Evolutionary conservation across 2,888 invertebrate species (phyloP).

Genomic region (Syritta pipiens): DNA sequence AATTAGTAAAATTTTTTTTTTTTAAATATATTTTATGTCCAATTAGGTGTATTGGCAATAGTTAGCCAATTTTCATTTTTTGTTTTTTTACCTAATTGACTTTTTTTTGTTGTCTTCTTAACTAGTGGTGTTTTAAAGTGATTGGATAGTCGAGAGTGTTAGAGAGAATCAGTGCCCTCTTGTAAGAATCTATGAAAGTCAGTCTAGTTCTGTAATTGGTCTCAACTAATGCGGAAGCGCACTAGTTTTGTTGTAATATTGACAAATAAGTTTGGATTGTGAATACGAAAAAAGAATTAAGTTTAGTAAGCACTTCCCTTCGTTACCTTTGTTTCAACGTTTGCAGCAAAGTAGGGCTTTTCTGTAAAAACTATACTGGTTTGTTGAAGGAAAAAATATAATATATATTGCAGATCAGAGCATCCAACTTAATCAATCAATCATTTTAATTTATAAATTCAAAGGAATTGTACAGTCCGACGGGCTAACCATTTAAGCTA

Average conservation of each 20-base stretch:
- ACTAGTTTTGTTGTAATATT: conserved; percentile 18
- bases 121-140: conserved; percentile 55
- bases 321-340: too few relatives aligned
- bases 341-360: too few relatives aligned
- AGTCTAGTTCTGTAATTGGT: conserved; percentile 77
- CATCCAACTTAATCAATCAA: too few relatives aligned
- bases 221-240: conserved; percentile 57
- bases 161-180: conserved; percentile 47
- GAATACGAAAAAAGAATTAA: not conserved
- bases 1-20: conserved; percentile 17
- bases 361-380: too few relatives aligned
- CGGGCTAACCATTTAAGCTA: too few relatives aligned
- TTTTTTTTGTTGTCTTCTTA: conserved; percentile 12
- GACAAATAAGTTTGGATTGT: conserved; percentile 15
- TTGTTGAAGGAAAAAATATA: too few relatives aligned
- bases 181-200: conserved; percentile 71
- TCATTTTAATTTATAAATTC: too few relatives aligned
- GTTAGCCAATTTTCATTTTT: not conserved
- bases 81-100: conserved; percentile 46
- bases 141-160: conserved; percentile 41
- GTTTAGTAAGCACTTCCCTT: not conserved
- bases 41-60: conserved; percentile 35
- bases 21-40: conserved; percentile 20
- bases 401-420: too few relatives aligned
- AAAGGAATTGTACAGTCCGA: too few relatives aligned